phyloP scores from a whole-genome alignment of 2,888 invertebrate species.

The Drosophila testacea region DNA sequence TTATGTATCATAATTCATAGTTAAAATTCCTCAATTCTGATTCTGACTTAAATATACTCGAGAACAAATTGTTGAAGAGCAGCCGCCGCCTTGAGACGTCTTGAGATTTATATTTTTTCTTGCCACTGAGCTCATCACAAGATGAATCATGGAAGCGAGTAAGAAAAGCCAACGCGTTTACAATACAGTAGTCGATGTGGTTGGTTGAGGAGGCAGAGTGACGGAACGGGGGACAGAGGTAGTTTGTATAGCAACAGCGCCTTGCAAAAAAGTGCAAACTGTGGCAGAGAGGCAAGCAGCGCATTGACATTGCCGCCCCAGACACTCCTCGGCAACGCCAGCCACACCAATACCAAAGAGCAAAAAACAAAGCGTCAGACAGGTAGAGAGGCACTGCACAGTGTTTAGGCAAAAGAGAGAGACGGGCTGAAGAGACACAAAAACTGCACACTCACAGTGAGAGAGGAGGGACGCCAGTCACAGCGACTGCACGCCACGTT shows the following conservation, averaged over 20 bases:
- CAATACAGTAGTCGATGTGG: slow-evolving; percentile 32
- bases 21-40: slow-evolving; percentile 43
- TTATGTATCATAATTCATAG: slow-evolving; percentile 34
- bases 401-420: background rate
- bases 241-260: slow-evolving; percentile 66
- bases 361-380: slow-evolving; percentile 69
- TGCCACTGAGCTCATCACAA: slow-evolving; percentile 58
- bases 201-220: background rate
- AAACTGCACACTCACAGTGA: slow-evolving; percentile 12
- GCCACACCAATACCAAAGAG: slow-evolving; percentile 25
- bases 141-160: slow-evolving; percentile 69
- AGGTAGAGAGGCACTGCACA: slow-evolving; percentile 56
- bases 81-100: slow-evolving; percentile 21
- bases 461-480: slow-evolving; percentile 25
- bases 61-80: slow-evolving; percentile 33
- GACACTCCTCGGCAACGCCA: slow-evolving; percentile 58
- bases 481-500: slow-evolving; percentile 60
- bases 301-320: slow-evolving; percentile 77
- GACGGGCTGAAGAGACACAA: slow-evolving; percentile 22
- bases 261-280: slow-evolving; percentile 66
- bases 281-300: slow-evolving; percentile 47
- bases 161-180: slow-evolving; percentile 61
- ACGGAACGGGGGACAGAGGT: slow-evolving; percentile 16
- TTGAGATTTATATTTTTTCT: slow-evolving; percentile 33
- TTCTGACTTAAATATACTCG: slow-evolving; percentile 34